phyloP scores from a whole-genome alignment of 2,113 vertebrate genomes.

The Calypte anna region DNA sequence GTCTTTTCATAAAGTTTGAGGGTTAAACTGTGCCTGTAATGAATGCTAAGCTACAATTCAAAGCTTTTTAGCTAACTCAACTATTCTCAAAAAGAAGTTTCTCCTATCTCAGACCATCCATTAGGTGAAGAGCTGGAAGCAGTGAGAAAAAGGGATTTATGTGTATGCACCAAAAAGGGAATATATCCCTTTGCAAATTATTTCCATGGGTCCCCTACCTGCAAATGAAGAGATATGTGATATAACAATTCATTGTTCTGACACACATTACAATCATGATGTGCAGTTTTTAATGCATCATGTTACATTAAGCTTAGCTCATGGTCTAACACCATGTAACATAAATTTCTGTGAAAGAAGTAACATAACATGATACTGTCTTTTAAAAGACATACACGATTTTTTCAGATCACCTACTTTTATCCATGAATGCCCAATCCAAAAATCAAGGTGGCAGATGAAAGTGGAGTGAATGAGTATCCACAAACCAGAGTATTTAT shows the following conservation, averaged over 20 bases:
- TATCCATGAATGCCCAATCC: slow-evolving; percentile 79
- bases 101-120: slow-evolving; percentile 20
- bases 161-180: slow-evolving; percentile 44
- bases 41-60: slow-evolving; percentile 15
- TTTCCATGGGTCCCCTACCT: slow-evolving; percentile 58
- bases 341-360: slow-evolving; percentile 78
- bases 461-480: slow-evolving; percentile 77
- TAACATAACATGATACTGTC: slow-evolving; percentile 76
- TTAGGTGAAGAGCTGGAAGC: slow-evolving; percentile 33
- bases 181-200: slow-evolving; percentile 64
- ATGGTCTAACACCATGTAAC: slow-evolving; percentile 71
- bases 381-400: slow-evolving; percentile 77
- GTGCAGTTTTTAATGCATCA: slow-evolving; percentile 76
- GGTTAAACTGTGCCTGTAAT: not conserved
- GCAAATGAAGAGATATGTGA: slow-evolving; percentile 75
- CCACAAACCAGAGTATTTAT: slow-evolving; percentile 74
- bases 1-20: not conserved
- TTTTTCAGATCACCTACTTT: slow-evolving; percentile 80
- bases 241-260: slow-evolving; percentile 78
- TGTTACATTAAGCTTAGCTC: slow-evolving; percentile 77
- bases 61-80: slow-evolving; percentile 4
- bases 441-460: slow-evolving; percentile 78
- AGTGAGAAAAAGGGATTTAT: slow-evolving; percentile 60
- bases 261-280: slow-evolving; percentile 71
- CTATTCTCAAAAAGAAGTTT: slow-evolving; percentile 15